Evolutionary conservation across 2,113 vertebrate species (phyloP), one percentile per base, ranked within the genome.

Genomic region (Hippotragus niger): DNA sequence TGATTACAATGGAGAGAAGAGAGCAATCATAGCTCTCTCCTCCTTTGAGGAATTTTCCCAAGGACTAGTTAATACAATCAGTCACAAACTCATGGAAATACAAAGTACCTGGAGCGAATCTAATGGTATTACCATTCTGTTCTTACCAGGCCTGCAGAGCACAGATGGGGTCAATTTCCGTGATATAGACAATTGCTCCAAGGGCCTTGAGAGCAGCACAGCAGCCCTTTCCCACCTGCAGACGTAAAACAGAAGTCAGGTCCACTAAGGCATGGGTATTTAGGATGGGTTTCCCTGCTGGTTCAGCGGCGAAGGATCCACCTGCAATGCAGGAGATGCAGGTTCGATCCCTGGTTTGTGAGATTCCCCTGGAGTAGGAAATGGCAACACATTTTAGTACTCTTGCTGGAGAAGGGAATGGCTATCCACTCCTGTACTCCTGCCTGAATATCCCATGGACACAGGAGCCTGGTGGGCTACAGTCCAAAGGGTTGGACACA

Each of bases 101-200:
- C 1, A 25, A 83, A 89, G 55, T 45, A 81, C 58, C n/a, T 16
- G 25, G 29, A 29, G 15, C 4, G 10, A 40, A 78, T 74, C 84
- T 23, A 2, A 52, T 33, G 93, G 62, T 15, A 21, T 2, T 52
- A 95, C n/a, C 43, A 2, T 21, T 78, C 80, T 90, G 21, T 93
- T 97, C 98, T 99, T 98, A 99, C 99, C 99, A 99, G 50, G 99
- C 99, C 87, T 99, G 99, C 58, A 99, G 99, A 86, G 99, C 99
- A 14, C 99, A 99, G 98, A 99, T 99, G 96, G 99, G 99, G 98
- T 99, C 99, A 0, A 99, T 99, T 99, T 99, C 99, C 0, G 99
- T 99, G 97, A 99, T 99, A 47, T 99, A 99, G 98, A 99, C 99
- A 29, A 99, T 99, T 50, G 99, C 99, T 97, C 99, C 99, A 1